Conservation (phyloP, 2,113 vertebrate genomes). For the Ondatra zibethicus region DNA sequence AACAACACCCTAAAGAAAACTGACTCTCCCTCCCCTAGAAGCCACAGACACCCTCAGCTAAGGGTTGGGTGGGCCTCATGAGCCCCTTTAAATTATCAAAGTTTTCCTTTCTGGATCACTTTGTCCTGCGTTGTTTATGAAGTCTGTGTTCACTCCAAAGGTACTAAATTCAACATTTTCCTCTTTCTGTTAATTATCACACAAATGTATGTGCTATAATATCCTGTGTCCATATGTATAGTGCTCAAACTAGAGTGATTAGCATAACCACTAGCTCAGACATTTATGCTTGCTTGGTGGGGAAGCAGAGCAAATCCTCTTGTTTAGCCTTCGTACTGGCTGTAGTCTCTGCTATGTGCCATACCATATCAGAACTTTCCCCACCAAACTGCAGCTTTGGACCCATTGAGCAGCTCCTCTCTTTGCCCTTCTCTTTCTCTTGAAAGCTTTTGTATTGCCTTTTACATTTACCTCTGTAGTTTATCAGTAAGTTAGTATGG, state of each 20-base stretch:
- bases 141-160: not conserved
- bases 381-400: not conserved
- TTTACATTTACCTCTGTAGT: conserved; percentile 29
- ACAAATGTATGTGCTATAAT: not conserved
- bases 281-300: not conserved
- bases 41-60: not conserved
- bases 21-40: not conserved
- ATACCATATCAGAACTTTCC: not conserved
- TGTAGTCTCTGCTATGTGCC: not conserved
- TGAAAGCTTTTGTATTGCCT: conserved; percentile 43
- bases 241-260: not conserved
- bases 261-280: not conserved
- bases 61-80: not conserved
- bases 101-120: not conserved
- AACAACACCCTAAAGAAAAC: not conserved
- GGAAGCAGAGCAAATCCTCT: not conserved
- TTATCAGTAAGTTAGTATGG: conserved; percentile 22
- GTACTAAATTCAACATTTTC: conserved; percentile 1
- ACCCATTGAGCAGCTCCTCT: not conserved
- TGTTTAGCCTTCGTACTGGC: not conserved
- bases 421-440: not conserved
- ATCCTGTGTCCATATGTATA: not conserved
- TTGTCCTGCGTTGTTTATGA: conserved; percentile 51
- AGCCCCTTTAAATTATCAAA: not conserved
- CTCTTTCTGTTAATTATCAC: not conserved